Percentiles rank a stretch among this genome's conserved stretches.
phyloP scores from a whole-genome alignment of 2,113 vertebrate genomes.

The Daubentonia madagascariensis region DNA sequence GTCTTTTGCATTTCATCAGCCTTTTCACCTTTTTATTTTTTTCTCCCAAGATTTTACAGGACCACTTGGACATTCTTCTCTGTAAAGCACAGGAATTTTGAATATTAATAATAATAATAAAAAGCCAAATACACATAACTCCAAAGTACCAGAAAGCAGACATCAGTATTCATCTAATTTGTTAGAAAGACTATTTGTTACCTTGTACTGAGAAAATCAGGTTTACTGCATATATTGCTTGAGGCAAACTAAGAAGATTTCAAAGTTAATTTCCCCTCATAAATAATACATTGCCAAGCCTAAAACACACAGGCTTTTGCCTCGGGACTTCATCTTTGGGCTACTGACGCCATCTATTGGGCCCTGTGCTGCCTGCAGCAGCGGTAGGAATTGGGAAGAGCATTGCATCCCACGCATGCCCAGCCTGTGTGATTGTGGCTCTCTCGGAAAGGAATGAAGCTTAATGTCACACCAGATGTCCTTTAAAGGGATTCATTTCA shows the following conservation, averaged over 20 bases:
- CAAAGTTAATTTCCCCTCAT: slow-evolving; percentile 81
- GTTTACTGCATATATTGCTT: slow-evolving; percentile 78
- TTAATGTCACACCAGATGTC: not conserved
- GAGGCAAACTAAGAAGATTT: slow-evolving; percentile 77
- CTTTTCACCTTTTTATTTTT: not conserved
- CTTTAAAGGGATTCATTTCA: not conserved
- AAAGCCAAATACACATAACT: slow-evolving; percentile 32
- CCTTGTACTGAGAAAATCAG: slow-evolving; percentile 78
- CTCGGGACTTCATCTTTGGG: slow-evolving; percentile 28
- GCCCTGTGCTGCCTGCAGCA: not conserved
- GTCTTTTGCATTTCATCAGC: not conserved
- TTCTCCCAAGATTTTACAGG: not conserved
- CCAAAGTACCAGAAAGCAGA: slow-evolving; percentile 74
- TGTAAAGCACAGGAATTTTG: slow-evolving; percentile 60
- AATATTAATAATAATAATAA: slow-evolving; percentile 46
- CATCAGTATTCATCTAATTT: slow-evolving; percentile 79
- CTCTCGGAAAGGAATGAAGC: not conserved
- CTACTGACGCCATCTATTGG: slow-evolving; percentile 81
- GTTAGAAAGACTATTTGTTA: slow-evolving; percentile 82
- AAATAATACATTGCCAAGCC: slow-evolving; percentile 75
- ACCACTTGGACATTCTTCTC: slow-evolving; percentile 58
- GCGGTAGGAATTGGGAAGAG: fast-evolving
- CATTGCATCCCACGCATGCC: not conserved
- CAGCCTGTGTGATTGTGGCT: not conserved
- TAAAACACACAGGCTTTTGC: not conserved